Evolutionary conservation across 2,888 invertebrate species (phyloP), one percentile per base, ranked within the genome.

Genomic region (Blera fallax): DNA sequence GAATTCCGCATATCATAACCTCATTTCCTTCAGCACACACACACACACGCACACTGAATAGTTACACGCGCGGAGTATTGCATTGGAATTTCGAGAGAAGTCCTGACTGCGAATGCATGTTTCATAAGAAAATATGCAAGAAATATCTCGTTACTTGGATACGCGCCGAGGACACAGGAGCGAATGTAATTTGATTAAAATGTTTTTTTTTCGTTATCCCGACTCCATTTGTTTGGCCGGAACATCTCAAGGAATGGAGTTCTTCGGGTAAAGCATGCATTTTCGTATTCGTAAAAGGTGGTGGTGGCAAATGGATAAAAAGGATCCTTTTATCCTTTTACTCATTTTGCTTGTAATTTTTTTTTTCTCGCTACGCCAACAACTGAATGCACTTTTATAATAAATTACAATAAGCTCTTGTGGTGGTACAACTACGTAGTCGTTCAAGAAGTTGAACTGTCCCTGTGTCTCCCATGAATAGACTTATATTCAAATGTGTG

Each of bases 1-100:
- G 77, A 72, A 77, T 65, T 65, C 65, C 50, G 82, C 82, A 77
- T 77, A 82, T 77, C 77, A 82, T 82, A 82, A 76, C 77, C 77
- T 82, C 43, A 58, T 82, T 82, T 82, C 70, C 82, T 77, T 37
- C 32, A 18, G 45, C 45, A 43, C 65, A 81, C 64, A 81, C 43
- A 18, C 50, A 45, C 69, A 64, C 45, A 43, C 65, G 74, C 64
- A 81, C 43, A 18, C 50, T 54, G 76, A 64, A 81, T 76, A 72
- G 58, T 69, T 76, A 43, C 77, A 52, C 82, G 70, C 64, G 40
- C 69, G 24, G 64, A 37, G 29, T 32, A 50, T 45, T 52, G 18
- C 43, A 70, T 14, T 62, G 60, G 40, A 64, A 79, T 65, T 24
- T 27, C 34, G n/a, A 29, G 18, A 11, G 29, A 3, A 29, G 62